These are phyloP conservation scores for Anaspis maculata DNA, from an alignment of 2,888 invertebrate species.

Conservation along the genomic window DNA sequence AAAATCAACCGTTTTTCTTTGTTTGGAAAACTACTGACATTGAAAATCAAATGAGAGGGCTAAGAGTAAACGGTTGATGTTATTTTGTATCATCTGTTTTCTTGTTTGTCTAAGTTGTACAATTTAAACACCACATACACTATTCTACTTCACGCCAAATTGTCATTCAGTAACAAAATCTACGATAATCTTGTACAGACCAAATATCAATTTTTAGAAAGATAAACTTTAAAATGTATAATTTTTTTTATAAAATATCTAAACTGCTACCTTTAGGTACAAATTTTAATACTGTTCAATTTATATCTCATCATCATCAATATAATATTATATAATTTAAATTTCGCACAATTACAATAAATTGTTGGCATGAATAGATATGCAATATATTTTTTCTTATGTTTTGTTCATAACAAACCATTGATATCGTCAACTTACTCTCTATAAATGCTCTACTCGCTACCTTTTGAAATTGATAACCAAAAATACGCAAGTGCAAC, in stretches of 20 bases:
- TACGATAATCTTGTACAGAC: constrained; percentile 35
- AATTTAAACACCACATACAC: constrained; percentile 33
- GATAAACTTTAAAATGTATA: constrained; percentile 39
- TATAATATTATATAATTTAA: constrained; percentile 18
- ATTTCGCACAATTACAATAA: constrained; percentile 28
- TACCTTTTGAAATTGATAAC: too few relatives aligned
- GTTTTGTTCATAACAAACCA: constrained; percentile 26
- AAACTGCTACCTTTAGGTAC: constrained; percentile 43
- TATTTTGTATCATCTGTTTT: constrained; percentile 8
- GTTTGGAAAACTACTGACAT: neutral
- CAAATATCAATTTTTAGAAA: constrained; percentile 38
- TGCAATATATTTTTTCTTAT: constrained; percentile 31
- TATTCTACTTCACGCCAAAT: constrained; percentile 39
- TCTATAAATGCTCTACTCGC: constrained; percentile 10
- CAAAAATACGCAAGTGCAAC: too few relatives aligned
- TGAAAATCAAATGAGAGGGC: neutral
- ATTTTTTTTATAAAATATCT: constrained; percentile 41
- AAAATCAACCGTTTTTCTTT: constrained; percentile 13
- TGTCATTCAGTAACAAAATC: constrained; percentile 38
- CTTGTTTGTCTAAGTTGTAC: constrained; percentile 22
- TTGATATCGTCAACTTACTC: constrained; percentile 22
- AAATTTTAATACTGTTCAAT: constrained; percentile 43
- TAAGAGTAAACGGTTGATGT: constrained; percentile 9
- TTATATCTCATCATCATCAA: constrained; percentile 32
- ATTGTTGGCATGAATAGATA: constrained; percentile 40